These are phyloP conservation scores for Ramphastos sulfuratus DNA, from an alignment of 2,113 vertebrate species.

Conservation along the genomic window DNA sequence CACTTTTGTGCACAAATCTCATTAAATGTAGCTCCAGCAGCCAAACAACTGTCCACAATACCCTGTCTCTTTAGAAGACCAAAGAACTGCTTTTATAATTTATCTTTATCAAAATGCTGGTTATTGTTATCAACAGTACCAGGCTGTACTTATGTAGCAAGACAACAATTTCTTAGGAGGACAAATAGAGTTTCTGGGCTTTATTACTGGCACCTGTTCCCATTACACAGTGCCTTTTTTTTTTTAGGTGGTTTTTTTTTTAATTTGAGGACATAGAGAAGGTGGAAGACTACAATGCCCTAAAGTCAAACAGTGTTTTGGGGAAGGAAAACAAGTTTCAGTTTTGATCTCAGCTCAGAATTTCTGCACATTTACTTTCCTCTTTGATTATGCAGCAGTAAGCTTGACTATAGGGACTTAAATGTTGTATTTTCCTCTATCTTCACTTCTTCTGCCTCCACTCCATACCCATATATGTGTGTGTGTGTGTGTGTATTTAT, in stretches of 20 bases:
- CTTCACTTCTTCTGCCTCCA: background rate
- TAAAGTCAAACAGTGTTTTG: background rate
- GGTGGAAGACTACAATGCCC: conserved; percentile 21
- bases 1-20: conserved; percentile 58
- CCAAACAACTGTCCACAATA: conserved; percentile 52
- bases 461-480: background rate
- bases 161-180: conserved; percentile 48
- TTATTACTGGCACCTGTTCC: conserved; percentile 41
- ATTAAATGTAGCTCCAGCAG: conserved; percentile 52
- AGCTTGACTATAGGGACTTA: background rate
- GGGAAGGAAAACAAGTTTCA: conserved; percentile 22
- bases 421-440: background rate
- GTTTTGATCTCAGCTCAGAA: background rate
- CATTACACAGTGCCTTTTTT: background rate
- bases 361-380: background rate
- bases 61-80: conserved; percentile 34
- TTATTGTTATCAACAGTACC: conserved; percentile 28
- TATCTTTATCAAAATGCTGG: conserved; percentile 60
- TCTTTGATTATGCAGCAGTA: background rate
- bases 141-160: conserved; percentile 32
- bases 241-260: background rate
- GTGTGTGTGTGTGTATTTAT: fast-evolving
- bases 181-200: conserved; percentile 34
- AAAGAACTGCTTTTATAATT: conserved; percentile 49
- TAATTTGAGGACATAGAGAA: background rate